Conservation (phyloP, 2,888 invertebrate genomes). For the Tenthredo amoena region DNA sequence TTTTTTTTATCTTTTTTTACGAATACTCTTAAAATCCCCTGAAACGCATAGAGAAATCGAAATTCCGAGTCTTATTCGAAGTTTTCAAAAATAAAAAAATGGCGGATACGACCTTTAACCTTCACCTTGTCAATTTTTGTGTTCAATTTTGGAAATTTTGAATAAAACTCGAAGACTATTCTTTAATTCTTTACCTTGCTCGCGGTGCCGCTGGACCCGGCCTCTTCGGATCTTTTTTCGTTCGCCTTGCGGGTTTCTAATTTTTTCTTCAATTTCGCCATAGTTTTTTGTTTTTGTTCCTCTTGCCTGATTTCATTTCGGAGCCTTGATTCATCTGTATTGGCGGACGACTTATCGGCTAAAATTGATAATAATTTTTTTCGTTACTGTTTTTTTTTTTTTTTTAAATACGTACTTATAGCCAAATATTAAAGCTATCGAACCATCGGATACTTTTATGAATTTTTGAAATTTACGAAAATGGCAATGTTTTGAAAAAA, state of each 20-base stretch:
- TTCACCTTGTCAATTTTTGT: slow-evolving; percentile 2
- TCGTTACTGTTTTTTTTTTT: slow-evolving; percentile 6
- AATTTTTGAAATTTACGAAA: too few species aligned
- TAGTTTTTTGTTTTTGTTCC: too few species aligned
- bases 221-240: too few species aligned
- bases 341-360: background rate
- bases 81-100: background rate
- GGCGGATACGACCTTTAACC: slow-evolving; percentile 2
- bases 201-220: too few species aligned
- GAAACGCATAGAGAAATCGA: background rate
- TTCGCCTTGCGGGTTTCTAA: too few species aligned
- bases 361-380: slow-evolving; percentile 1
- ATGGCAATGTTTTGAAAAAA: too few species aligned
- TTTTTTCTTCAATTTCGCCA: too few species aligned
- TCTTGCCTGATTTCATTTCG: too few species aligned
- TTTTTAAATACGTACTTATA: slow-evolving; percentile 2
- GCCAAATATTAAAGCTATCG: slow-evolving; percentile 2
- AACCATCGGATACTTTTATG: background rate
- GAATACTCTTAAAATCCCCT: slow-evolving; percentile 2
- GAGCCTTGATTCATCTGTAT: too few species aligned
- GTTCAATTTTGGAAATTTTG: background rate
- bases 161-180: background rate
- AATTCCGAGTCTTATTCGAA: background rate
- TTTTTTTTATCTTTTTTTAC: background rate
- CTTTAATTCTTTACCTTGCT: background rate